These are phyloP conservation scores for Ramphastos sulfuratus DNA, from an alignment of 2,113 vertebrate species.

Conservation along the genomic window DNA sequence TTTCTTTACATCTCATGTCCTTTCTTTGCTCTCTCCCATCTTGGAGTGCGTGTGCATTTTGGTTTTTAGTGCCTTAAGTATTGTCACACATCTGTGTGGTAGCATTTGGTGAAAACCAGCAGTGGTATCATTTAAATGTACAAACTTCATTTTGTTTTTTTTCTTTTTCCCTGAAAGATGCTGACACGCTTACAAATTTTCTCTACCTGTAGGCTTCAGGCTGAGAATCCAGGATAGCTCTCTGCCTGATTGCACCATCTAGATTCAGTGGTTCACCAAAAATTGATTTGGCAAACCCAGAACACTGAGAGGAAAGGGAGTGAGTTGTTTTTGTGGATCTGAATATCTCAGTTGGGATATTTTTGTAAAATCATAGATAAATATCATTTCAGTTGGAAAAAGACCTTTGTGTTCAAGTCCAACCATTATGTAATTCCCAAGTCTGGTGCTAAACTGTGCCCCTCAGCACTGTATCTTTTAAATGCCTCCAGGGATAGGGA, in stretches of 20 bases:
- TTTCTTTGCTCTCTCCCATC: not conserved
- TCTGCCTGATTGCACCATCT: not conserved
- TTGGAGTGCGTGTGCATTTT: not conserved
- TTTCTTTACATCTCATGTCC: not conserved
- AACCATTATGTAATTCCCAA: too few species aligned
- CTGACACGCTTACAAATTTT: not conserved
- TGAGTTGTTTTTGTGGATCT: not conserved
- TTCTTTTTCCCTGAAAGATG: not conserved
- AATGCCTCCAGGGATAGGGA: too few species aligned
- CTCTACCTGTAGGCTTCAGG: not conserved
- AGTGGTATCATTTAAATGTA: too few species aligned
- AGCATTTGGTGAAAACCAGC: too few species aligned
- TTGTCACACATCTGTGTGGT: too few species aligned
- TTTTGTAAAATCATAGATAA: not conserved
- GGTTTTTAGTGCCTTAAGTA: not conserved
- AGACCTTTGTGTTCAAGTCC: too few species aligned
- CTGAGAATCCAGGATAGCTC: not conserved
- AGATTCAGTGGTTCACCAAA: not conserved
- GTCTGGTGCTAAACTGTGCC: too few species aligned
- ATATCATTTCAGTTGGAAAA: too few species aligned
- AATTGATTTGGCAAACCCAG: not conserved
- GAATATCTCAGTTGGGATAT: not conserved
- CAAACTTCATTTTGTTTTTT: too few species aligned
- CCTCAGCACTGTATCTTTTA: too few species aligned
- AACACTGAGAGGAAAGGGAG: not conserved